These are phyloP conservation scores for Tipula unca DNA, from an alignment of 2,888 invertebrate species.

Conservation along the genomic window DNA sequence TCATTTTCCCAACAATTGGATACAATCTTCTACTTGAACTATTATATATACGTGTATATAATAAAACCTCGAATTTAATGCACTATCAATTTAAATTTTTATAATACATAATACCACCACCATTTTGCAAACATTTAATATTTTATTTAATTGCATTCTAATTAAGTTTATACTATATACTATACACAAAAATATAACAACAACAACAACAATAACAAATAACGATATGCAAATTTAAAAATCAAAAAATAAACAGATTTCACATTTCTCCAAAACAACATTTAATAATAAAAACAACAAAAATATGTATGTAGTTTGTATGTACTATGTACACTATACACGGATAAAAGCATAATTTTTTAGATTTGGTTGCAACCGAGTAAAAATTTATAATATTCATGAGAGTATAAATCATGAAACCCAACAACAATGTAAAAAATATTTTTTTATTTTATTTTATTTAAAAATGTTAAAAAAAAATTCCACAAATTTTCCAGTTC, in stretches of 20 bases:
- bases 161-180: neutral
- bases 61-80: neutral
- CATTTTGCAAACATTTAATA: neutral
- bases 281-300: neutral
- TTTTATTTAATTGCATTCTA: neutral
- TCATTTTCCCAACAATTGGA: no score
- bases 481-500: neutral
- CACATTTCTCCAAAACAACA: neutral
- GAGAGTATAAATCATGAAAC: neutral
- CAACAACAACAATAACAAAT: neutral
- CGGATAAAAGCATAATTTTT: neutral
- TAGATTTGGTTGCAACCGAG: neutral
- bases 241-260: neutral
- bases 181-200: neutral
- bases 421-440: neutral
- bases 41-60: no score
- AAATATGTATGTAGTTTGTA: neutral
- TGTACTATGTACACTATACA: neutral
- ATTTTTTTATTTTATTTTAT: neutral
- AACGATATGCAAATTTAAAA: neutral
- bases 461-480: neutral
- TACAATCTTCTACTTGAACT: no score
- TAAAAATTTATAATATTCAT: conserved; percentile 8
- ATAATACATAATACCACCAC: neutral
- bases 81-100: neutral